phyloP scores from a whole-genome alignment of 2,888 invertebrate genomes.

The Tiliacea aurago region DNA sequence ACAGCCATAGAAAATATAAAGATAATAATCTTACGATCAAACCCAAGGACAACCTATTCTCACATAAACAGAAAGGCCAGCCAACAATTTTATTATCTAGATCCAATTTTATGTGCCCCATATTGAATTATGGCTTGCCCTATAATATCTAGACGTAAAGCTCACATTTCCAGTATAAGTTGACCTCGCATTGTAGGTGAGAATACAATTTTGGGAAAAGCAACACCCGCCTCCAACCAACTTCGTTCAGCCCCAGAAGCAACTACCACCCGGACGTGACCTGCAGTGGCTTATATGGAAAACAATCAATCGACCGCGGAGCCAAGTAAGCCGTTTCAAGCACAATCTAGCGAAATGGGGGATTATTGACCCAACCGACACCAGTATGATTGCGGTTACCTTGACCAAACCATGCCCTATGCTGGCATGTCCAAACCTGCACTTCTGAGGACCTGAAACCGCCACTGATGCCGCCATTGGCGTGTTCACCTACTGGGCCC shows the following conservation, averaged over 20 bases:
- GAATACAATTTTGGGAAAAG: background rate
- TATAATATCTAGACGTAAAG: conserved; percentile 24
- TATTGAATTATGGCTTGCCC: conserved; percentile 38
- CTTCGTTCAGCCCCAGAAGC: background rate
- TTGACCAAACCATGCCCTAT: too few relatives aligned
- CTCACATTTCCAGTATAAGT: background rate
- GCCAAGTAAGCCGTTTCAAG: too few relatives aligned
- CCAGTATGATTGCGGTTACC: too few relatives aligned
- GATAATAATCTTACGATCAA: background rate
- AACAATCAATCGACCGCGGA: background rate
- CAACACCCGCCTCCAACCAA: too few relatives aligned
- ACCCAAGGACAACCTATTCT: conserved; percentile 7
- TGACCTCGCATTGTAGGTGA: background rate
- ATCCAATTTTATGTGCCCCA: conserved; percentile 24
- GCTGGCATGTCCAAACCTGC: too few relatives aligned
- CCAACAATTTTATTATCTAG: conserved; percentile 33
- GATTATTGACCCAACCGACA: background rate
- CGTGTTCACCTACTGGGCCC: too few relatives aligned
- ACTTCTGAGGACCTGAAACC: background rate
- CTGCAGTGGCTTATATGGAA: background rate
- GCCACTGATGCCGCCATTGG: too few relatives aligned
- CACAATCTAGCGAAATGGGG: background rate
- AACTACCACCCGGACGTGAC: background rate
- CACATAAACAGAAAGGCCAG: conserved; percentile 12
- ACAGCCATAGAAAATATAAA: too few relatives aligned